Conservation (phyloP, 2,888 invertebrate species). For the Polyploca ridens region DNA sequence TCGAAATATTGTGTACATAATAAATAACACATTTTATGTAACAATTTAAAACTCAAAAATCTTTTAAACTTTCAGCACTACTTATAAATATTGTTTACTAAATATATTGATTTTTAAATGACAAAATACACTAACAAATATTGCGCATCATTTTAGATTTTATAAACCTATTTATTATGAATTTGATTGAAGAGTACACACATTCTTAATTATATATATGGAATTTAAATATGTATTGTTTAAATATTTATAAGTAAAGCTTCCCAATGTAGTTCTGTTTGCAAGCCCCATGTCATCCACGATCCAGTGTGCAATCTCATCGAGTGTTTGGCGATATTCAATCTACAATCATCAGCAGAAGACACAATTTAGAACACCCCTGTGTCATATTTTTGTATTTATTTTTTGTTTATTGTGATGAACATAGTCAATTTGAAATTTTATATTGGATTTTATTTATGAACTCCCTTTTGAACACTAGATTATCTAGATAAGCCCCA, state of each 20-base stretch:
- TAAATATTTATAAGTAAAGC: neutral
- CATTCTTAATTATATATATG: neutral
- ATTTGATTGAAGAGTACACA: neutral
- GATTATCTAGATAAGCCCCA: neutral
- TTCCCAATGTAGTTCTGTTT: neutral
- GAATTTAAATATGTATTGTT: neutral
- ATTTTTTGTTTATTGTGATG: slow-evolving; percentile 66
- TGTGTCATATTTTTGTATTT: slow-evolving; percentile 72
- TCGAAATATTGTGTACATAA: neutral
- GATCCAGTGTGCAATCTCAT: neutral
- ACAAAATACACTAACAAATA: neutral
- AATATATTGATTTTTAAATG: neutral
- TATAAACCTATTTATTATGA: neutral
- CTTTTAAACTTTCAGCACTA: neutral
- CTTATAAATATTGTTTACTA: neutral
- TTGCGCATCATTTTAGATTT: neutral
- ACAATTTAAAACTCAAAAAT: neutral
- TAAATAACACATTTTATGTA: neutral
- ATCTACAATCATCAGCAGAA: slow-evolving; percentile 3
- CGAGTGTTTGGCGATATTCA: slow-evolving; percentile 7
- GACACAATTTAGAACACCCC: slow-evolving; percentile 28
- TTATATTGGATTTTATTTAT: slow-evolving; percentile 20
- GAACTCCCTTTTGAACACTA: neutral
- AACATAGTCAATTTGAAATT: slow-evolving; percentile 69
- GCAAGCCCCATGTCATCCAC: neutral